These are phyloP conservation scores for Aplodontia rufa DNA, from an alignment of 2,113 vertebrate species.

Conservation along the genomic window DNA sequence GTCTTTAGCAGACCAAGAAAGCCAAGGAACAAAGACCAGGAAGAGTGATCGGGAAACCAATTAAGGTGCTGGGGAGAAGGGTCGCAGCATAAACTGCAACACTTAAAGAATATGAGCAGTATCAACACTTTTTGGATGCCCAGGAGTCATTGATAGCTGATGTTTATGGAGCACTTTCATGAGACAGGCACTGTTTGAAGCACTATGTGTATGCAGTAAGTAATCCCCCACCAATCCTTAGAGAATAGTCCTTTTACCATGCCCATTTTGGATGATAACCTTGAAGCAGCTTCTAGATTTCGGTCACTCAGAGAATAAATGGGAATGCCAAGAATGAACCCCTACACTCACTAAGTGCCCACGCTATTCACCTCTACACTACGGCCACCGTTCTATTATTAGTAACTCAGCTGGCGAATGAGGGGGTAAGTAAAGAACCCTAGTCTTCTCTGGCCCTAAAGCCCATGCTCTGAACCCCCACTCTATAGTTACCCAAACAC, in stretches of 20 bases:
- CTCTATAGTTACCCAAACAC: background rate
- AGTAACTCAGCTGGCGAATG: background rate
- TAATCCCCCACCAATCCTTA: background rate
- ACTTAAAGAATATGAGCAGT: background rate
- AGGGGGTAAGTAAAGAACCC: background rate
- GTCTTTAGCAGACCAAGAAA: background rate
- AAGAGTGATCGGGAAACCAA: conserved; percentile 17
- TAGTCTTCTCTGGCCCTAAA: background rate
- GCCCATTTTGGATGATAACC: background rate
- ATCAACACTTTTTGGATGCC: background rate
- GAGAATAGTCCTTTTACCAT: background rate
- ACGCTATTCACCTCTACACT: background rate
- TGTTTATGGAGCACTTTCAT: background rate
- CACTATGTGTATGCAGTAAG: background rate
- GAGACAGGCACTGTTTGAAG: background rate
- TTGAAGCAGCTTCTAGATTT: background rate
- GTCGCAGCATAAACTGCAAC: background rate
- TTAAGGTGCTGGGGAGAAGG: background rate
- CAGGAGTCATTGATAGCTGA: background rate
- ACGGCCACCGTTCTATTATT: background rate
- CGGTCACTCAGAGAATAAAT: background rate
- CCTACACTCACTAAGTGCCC: background rate
- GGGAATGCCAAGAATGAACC: background rate
- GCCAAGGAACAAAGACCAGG: conserved; percentile 4
- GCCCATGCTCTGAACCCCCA: background rate